Evolutionary conservation across 1,140 invertebrate genomes (phyloP).

Genomic region (Rhopalosiphum maidis): DNA sequence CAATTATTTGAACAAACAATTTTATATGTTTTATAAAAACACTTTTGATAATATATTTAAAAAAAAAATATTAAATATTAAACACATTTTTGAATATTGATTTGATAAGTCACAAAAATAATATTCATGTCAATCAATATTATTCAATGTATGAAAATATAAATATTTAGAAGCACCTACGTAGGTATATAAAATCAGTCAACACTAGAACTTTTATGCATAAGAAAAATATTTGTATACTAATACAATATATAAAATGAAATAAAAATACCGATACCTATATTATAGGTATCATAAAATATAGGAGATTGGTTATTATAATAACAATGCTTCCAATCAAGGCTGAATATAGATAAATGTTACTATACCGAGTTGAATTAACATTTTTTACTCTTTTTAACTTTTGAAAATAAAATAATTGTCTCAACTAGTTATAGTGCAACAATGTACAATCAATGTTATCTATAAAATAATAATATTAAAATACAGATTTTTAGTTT

Average conservation of each 20-base stretch:
- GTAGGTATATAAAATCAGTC: not conserved
- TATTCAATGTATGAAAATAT: not conserved
- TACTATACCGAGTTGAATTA: not conserved
- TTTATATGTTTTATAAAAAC: not conserved
- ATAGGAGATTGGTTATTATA: not conserved
- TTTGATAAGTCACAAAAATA: not conserved
- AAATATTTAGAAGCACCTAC: not conserved
- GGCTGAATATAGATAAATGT: not conserved
- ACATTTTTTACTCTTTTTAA: not conserved
- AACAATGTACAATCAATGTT: not conserved
- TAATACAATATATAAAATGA: not conserved
- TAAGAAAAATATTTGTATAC: not conserved
- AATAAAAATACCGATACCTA: not conserved
- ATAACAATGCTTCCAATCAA: constrained; percentile 7
- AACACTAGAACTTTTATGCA: not conserved
- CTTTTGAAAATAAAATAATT: not conserved
- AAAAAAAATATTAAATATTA: not conserved
- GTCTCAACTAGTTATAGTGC: not conserved
- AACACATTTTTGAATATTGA: not conserved
- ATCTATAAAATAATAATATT: not conserved
- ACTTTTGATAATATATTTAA: not conserved
- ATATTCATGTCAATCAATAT: not conserved
- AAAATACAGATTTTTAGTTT: not conserved
- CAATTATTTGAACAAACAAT: not conserved
- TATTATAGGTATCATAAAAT: not conserved